Conservation (phyloP, 2,888 invertebrate genomes). For the Nemapogon koenigi region DNA sequence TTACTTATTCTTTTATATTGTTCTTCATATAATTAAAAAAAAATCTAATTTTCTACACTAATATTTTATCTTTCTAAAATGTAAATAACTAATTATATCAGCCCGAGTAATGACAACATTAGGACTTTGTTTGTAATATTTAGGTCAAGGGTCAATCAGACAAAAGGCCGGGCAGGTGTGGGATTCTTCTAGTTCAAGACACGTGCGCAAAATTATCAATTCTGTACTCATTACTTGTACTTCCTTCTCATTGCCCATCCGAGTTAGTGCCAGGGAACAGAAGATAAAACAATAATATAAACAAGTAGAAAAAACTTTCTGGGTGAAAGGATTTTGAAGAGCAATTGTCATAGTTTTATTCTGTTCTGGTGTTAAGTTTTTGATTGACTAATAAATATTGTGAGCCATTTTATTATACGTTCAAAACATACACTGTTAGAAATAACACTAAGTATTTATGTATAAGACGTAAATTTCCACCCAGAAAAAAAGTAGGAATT, state of each 20-base stretch:
- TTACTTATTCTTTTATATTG: neutral
- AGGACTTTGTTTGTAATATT: slow-evolving; percentile 26
- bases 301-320: too few species aligned
- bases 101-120: slow-evolving; percentile 40
- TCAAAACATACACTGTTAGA: too few species aligned
- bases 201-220: slow-evolving; percentile 56
- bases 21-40: neutral
- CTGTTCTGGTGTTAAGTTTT: too few species aligned
- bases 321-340: too few species aligned
- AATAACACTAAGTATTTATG: too few species aligned
- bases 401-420: too few species aligned
- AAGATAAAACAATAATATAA: slow-evolving; percentile 38
- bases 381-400: too few species aligned
- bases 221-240: slow-evolving; percentile 62
- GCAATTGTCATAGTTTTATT: too few species aligned
- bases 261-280: slow-evolving; percentile 48
- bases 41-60: neutral
- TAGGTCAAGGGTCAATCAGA: slow-evolving; percentile 9
- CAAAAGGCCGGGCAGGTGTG: slow-evolving; percentile 42
- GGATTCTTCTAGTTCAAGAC: slow-evolving; percentile 57
- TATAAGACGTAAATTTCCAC: too few species aligned
- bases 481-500: too few species aligned
- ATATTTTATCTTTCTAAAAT: neutral
- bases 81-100: neutral
- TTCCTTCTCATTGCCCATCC: slow-evolving; percentile 47